These are phyloP conservation scores for Anguilla pacifica DNA, from an alignment of 2,797 vertebrate species.

Conservation along the genomic window DNA sequence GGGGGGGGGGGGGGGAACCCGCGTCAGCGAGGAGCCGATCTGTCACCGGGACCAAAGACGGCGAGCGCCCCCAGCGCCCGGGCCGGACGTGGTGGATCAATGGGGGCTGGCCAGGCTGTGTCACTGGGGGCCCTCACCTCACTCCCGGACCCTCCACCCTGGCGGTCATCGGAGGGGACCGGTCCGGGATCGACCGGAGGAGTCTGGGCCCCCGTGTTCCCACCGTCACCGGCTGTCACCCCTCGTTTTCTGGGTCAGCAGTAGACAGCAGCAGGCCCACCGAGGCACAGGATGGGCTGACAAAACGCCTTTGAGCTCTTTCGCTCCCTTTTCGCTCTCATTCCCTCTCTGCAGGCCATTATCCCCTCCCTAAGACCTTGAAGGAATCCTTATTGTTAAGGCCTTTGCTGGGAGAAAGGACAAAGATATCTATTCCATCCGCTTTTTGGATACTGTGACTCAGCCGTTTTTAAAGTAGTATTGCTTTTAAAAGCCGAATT, in stretches of 20 bases:
- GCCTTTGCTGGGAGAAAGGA: neutral
- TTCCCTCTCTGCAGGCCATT: neutral
- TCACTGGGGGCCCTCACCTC: neutral
- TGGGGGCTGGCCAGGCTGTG: neutral
- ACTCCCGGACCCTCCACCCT: neutral
- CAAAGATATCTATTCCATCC: neutral
- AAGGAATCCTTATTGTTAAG: neutral
- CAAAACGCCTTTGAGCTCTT: neutral
- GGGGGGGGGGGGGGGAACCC: neutral
- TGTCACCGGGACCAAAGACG: neutral
- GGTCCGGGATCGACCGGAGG: neutral
- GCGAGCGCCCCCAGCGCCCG: neutral
- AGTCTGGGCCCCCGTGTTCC: neutral
- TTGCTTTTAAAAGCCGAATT: neutral
- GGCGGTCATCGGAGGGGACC: neutral
- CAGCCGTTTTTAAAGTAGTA: neutral
- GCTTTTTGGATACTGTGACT: neutral
- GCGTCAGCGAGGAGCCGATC: neutral
- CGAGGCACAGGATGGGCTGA: neutral
- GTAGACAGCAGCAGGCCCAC: neutral
- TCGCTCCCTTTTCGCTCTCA: neutral
- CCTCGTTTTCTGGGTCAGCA: constrained; percentile 13
- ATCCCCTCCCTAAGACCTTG: neutral
- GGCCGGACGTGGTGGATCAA: neutral
- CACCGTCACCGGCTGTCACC: neutral